A percentile compares a stretch with the other conserved stretches of the same genome.
phyloP scores from a whole-genome alignment of 2,888 invertebrate species.

The Xestia c-nigrum region DNA sequence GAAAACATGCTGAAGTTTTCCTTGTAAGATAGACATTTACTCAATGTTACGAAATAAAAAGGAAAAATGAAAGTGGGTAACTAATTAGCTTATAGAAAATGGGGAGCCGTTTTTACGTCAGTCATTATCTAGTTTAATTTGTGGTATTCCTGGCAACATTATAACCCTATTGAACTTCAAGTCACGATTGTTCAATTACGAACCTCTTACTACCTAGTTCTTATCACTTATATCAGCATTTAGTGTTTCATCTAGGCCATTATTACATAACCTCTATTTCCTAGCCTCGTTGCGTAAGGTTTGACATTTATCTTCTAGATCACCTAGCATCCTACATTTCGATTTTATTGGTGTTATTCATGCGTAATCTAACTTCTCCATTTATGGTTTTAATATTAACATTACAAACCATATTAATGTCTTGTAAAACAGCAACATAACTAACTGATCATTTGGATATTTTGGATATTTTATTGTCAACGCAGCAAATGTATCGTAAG shows the following conservation, averaged over 20 bases:
- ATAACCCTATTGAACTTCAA: conserved; percentile 2
- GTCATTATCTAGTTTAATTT: neutral
- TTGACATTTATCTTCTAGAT: conserved; percentile 43
- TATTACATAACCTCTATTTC: conserved; percentile 44
- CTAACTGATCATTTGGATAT: neutral
- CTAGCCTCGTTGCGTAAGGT: conserved; percentile 45
- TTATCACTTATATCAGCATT: conserved; percentile 47
- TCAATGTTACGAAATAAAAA: neutral
- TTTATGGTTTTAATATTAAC: neutral
- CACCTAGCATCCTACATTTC: conserved; percentile 16
- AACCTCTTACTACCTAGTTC: conserved; percentile 24
- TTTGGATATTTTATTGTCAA: neutral
- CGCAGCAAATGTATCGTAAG: neutral
- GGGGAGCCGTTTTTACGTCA: neutral
- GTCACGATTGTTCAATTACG: conserved; percentile 23
- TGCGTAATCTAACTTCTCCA: neutral
- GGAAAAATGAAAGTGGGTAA: neutral
- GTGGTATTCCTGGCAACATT: neutral
- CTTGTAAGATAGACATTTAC: neutral
- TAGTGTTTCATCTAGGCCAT: conserved; percentile 37
- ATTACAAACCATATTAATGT: neutral
- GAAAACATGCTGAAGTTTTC: neutral
- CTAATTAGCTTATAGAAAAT: neutral
- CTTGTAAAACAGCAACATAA: neutral
- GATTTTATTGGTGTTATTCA: conserved; percentile 7